These are phyloP conservation scores for Limnodromus scolopaceus DNA, from an alignment of 2,797 vertebrate genomes.

Conservation along the genomic window DNA sequence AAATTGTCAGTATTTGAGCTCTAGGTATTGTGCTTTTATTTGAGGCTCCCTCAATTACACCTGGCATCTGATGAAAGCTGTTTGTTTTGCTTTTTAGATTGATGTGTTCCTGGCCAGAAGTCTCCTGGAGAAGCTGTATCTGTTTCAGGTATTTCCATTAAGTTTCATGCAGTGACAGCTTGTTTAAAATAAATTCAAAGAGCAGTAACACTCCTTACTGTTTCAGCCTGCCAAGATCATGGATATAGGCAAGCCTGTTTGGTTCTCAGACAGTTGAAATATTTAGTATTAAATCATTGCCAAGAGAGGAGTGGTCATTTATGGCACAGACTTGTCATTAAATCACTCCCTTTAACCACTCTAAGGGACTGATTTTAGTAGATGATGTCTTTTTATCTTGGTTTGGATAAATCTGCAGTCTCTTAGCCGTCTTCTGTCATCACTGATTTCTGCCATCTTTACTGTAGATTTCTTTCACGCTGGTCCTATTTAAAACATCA, in stretches of 20 bases:
- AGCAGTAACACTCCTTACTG: background rate
- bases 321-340: background rate
- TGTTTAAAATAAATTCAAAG: background rate
- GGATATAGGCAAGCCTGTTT: background rate
- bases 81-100: constrained; percentile 80
- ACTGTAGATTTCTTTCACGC: background rate
- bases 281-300: background rate
- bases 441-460: background rate
- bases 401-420: background rate
- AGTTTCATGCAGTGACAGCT: background rate
- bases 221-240: background rate
- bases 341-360: background rate
- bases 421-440: background rate
- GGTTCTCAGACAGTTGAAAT: background rate
- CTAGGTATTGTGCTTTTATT: background rate
- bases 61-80: background rate
- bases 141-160: constrained; percentile 90
- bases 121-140: constrained; percentile 94
- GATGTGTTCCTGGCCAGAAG: constrained; percentile 97
- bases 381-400: background rate
- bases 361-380: background rate
- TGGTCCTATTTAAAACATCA: background rate
- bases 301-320: background rate
- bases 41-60: background rate
- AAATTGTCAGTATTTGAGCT: background rate